These are phyloP conservation scores for Cosmia pyralina DNA, from an alignment of 2,888 invertebrate species.

Conservation along the genomic window DNA sequence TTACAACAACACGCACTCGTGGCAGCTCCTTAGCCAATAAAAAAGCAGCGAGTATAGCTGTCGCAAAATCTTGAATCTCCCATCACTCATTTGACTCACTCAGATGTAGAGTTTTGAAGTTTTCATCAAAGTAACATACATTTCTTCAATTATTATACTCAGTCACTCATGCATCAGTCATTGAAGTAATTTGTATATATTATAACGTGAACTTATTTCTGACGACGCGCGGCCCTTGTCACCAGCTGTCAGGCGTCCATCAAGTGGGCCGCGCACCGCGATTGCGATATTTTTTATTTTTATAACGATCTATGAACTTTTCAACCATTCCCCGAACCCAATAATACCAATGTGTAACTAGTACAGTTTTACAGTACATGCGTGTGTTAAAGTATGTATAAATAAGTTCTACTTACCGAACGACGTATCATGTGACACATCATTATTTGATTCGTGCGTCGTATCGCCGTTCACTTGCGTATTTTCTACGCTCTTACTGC, in stretches of 20 bases:
- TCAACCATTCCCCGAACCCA: background rate
- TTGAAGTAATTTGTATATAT: background rate
- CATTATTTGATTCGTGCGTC: conserved; percentile 46
- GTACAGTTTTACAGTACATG: background rate
- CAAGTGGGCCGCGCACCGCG: background rate
- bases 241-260: background rate
- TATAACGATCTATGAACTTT: background rate
- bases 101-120: background rate
- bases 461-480: conserved; percentile 80
- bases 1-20: no score
- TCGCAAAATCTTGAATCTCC: background rate
- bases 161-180: background rate
- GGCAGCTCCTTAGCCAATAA: no score
- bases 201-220: background rate
- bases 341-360: background rate
- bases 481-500: conserved; percentile 74
- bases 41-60: background rate
- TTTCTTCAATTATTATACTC: background rate
- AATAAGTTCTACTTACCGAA: conserved; percentile 75
- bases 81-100: background rate
- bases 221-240: background rate
- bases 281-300: background rate
- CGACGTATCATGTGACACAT: conserved; percentile 71
- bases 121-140: background rate
- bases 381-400: background rate